Evolutionary conservation across 2,888 invertebrate genomes (phyloP), one percentile per base, ranked within the genome.

Genomic region (Orchestes rusci): DNA sequence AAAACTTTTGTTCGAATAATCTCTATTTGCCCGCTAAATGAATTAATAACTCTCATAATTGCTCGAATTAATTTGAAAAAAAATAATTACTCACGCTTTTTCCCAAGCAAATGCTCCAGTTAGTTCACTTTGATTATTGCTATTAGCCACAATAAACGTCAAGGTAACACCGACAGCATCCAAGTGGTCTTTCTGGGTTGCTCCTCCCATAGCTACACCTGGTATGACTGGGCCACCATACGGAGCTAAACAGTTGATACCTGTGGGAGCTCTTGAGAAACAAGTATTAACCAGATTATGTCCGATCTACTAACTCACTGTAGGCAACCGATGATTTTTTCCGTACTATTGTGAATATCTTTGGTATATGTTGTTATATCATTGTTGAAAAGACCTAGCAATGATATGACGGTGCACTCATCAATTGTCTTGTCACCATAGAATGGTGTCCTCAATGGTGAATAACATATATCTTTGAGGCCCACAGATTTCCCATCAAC

Each of bases 211-310:
- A 1, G 83, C 81, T 41, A 93, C 73, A 50, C 82, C 85, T 0
- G 94, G 90, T 54, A 88, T 80, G 5, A 92, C 75, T 1, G 93
- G 93, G 1, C 92, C 95, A 19, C 93, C 94, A 71, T 84, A 95
- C 0, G 80, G 72, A 0, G 85, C 86, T 44, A 92, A 68, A 64
- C 96, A 97, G 1, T 72, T 68, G 3, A 74, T 66, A 58, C 71
- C 65, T 57, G 73, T 76, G 1, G 77, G 71, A 45, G 74, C 75
- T 55, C 79, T 79, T 46, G 41, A 65, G 59, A 45, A 42, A 8
- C 39, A 30, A 47, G 40, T n/a, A n/a, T n/a, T n/a, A n/a, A n/a
- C n/a, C n/a, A n/a, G n/a, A n/a, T n/a, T n/a, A n/a, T n/a, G n/a
- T n/a, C n/a, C n/a, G n/a, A n/a, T n/a, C n/a, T n/a, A n/a, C n/a